phyloP scores from a whole-genome alignment of 1,140 invertebrate genomes.

The Meloidogyne hapla region DNA sequence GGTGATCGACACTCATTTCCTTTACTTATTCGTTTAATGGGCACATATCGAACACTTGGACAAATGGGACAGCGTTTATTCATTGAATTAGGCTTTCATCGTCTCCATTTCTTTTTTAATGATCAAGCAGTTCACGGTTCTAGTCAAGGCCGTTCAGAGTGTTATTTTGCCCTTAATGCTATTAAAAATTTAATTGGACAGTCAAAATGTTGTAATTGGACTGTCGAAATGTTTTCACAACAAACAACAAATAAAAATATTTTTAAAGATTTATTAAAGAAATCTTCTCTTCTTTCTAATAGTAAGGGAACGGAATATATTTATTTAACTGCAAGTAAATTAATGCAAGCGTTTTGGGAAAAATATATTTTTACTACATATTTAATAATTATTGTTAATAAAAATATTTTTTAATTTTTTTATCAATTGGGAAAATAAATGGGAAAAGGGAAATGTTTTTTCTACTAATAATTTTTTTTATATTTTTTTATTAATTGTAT shows the following conservation, averaged over 20 bases:
- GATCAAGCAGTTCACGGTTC: conserved; percentile 68
- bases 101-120: conserved; percentile 72
- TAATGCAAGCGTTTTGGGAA: background rate
- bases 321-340: background rate
- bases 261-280: conserved; percentile 71
- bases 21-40: conserved; percentile 81
- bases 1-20: conserved; percentile 73
- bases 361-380: background rate
- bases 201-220: conserved; percentile 59
- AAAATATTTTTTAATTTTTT: background rate
- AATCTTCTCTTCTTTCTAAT: conserved; percentile 73
- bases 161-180: conserved; percentile 74
- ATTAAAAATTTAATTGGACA: conserved; percentile 71
- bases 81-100: conserved; percentile 73
- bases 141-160: conserved; percentile 66
- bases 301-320: conserved; percentile 72
- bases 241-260: conserved; percentile 66
- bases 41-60: conserved; percentile 76
- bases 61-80: conserved; percentile 73
- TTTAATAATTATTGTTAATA: background rate
- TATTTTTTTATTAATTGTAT: conserved; percentile 13
- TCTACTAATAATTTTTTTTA: no score
- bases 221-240: conserved; percentile 71
- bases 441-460: background rate
- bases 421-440: background rate